phyloP scores from a whole-genome alignment of 1,140 invertebrate species.

The Pseudobourletiella spinata region DNA sequence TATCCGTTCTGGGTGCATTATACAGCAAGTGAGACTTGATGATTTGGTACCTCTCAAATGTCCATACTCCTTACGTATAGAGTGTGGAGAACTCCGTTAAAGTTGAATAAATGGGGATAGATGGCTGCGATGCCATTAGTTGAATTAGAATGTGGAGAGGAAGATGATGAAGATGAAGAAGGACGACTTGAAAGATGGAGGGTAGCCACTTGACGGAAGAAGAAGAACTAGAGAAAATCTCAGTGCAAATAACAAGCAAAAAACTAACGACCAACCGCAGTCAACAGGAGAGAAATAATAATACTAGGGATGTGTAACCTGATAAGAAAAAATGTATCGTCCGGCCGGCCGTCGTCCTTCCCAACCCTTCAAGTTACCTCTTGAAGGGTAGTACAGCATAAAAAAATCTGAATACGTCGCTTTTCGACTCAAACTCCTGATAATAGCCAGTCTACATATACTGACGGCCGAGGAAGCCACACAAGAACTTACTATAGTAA shows the following conservation, averaged over 20 bases:
- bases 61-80: too few species aligned
- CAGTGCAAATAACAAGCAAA: constrained; percentile 30
- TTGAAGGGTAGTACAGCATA: too few species aligned
- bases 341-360: too few species aligned
- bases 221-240: neutral
- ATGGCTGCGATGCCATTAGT: constrained; percentile 3
- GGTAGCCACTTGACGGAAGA: constrained; percentile 5
- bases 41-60: too few species aligned
- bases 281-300: constrained; percentile 8
- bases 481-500: too few species aligned
- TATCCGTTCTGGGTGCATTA: too few species aligned
- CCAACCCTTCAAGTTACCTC: too few species aligned
- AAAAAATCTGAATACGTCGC: too few species aligned
- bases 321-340: neutral
- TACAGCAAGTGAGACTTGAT: too few species aligned
- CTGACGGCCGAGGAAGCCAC: too few species aligned
- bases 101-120: neutral
- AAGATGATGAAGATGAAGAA: neutral
- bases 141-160: constrained; percentile 3
- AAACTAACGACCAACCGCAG: constrained; percentile 26
- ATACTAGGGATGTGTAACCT: neutral
- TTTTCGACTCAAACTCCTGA: too few species aligned
- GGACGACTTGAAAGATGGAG: neutral
- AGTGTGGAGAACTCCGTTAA: neutral
- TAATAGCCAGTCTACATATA: too few species aligned